Evolutionary conservation across 2,888 invertebrate genomes (phyloP).

Genomic region (Hydrotaea cyrtoneurina): DNA sequence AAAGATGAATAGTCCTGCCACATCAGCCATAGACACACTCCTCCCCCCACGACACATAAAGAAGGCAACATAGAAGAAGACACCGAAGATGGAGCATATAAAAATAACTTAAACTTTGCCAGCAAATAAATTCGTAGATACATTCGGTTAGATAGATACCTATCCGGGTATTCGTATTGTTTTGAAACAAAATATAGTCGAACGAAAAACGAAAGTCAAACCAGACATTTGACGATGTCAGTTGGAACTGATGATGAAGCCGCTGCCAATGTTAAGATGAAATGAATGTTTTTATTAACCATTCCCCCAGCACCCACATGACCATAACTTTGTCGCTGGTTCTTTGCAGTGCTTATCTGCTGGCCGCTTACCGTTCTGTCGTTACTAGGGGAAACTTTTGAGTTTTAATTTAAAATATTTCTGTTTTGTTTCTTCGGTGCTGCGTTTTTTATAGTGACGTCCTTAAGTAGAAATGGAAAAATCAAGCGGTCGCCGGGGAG

Average conservation of each 20-base stretch:
- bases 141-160: conserved; percentile 33
- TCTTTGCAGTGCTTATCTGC: background rate
- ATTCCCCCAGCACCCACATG: conserved; percentile 6
- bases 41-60: background rate
- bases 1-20: conserved; percentile 10
- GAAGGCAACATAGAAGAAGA: background rate
- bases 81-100: background rate
- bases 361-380: background rate
- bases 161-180: background rate
- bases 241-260: background rate
- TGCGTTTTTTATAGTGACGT: conserved; percentile 4
- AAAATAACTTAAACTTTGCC: conserved; percentile 47
- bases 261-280: conserved; percentile 15
- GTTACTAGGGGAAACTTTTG: conserved; percentile 62
- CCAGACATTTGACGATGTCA: conserved; percentile 14
- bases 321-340: conserved; percentile 43
- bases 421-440: background rate
- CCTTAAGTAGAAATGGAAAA: conserved; percentile 8
- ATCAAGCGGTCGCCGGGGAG: background rate
- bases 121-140: conserved; percentile 56
- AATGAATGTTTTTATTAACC: conserved; percentile 55
- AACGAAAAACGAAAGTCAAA: conserved; percentile 5
- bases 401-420: conserved; percentile 57
- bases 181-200: background rate
- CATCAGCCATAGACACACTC: background rate